Evolutionary conservation across 2,888 invertebrate species (phyloP).

Genomic region (Drosophila crucigera): DNA sequence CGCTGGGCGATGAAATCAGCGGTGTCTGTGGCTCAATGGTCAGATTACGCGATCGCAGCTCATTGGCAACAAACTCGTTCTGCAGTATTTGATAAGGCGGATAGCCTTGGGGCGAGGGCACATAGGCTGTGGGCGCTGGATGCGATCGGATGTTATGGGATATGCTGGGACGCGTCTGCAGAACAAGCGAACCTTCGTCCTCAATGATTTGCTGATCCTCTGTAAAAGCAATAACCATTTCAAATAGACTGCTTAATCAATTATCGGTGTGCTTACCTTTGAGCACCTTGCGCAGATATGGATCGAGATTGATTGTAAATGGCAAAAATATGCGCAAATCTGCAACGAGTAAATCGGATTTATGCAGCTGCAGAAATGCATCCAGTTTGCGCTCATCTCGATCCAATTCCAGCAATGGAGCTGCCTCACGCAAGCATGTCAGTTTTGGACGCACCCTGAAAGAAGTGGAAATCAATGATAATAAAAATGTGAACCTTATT

Average conservation of each 20-base stretch:
- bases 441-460: conserved; percentile 92
- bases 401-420: conserved; percentile 95
- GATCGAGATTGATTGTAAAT: conserved; percentile 99
- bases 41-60: conserved; percentile 82
- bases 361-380: conserved; percentile 95
- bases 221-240: conserved; percentile 65
- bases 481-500: background rate
- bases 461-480: background rate
- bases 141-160: conserved; percentile 77
- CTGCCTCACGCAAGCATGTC: conserved; percentile 93
- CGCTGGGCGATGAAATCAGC: conserved; percentile 80
- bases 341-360: conserved; percentile 92
- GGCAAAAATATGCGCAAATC: conserved; percentile 98
- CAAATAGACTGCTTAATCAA: background rate
- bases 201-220: conserved; percentile 90
- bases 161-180: conserved; percentile 83
- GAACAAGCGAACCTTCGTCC: conserved; percentile 86
- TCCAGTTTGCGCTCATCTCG: conserved; percentile 98
- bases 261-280: conserved; percentile 89
- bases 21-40: conserved; percentile 76
- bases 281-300: conserved; percentile 98
- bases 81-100: conserved; percentile 82
- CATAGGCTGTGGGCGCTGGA: conserved; percentile 75
- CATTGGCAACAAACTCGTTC: conserved; percentile 73
- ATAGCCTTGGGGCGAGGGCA: conserved; percentile 79